A percentile compares a stretch with the other conserved stretches of the same genome.
Conservation (phyloP, 2,888 invertebrate species). For the Dicycla oo region DNA sequence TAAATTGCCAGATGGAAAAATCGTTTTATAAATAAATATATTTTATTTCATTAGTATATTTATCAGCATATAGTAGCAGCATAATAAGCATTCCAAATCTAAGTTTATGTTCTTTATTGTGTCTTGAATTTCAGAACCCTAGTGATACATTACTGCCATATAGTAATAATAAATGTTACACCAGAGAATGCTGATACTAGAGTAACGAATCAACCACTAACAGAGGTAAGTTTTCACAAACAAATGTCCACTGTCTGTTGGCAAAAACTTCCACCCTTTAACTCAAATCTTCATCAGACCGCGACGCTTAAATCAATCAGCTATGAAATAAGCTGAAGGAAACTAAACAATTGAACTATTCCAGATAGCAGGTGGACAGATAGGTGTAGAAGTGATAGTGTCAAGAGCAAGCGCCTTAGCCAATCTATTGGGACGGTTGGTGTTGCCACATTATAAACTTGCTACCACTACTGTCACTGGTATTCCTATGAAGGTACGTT, state of each 20-base stretch:
- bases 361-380: constrained; percentile 93
- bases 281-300: not conserved
- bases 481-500: constrained; percentile 97
- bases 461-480: constrained; percentile 99
- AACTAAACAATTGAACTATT: constrained; percentile 46
- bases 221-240: constrained; percentile 89
- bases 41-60: not conserved
- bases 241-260: not conserved
- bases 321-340: not conserved
- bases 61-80: not conserved
- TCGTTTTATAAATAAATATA: not conserved
- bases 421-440: constrained; percentile 93
- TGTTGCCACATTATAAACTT: constrained; percentile 96
- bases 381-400: constrained; percentile 95
- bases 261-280: not conserved
- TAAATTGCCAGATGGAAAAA: not conserved
- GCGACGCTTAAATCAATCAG: not conserved
- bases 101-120: not conserved
- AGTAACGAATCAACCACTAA: constrained; percentile 93
- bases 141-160: constrained; percentile 96
- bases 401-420: constrained; percentile 94
- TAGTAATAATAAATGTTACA: constrained; percentile 97
- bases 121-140: constrained; percentile 88
- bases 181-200: constrained; percentile 95
- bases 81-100: not conserved